A percentile compares a stretch with the other conserved stretches of the same genome.
These are phyloP conservation scores for Liparis tanakae DNA, from an alignment of 2,797 vertebrate species.

Conservation along the genomic window DNA sequence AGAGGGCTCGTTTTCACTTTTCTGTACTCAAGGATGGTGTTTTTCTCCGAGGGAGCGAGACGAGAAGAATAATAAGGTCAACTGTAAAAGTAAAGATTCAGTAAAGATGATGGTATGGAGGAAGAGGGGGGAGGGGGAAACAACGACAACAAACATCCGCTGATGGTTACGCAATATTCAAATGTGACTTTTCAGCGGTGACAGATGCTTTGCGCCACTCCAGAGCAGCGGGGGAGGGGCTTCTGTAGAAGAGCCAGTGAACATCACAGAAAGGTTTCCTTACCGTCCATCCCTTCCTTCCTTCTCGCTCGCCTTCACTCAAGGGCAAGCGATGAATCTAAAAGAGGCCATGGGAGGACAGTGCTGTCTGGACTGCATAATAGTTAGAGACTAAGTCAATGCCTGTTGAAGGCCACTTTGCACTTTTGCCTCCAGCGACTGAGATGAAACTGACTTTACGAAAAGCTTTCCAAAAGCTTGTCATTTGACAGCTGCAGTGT, in stretches of 20 bases:
- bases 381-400: conserved; percentile 19
- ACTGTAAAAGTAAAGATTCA: not conserved
- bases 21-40: conserved; percentile 10
- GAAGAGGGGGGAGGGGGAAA: too few relatives aligned
- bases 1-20: conserved; percentile 14
- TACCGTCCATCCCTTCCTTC: conserved; percentile 14
- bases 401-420: conserved; percentile 8
- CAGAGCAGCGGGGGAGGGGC: conserved; percentile 54
- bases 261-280: conserved; percentile 48
- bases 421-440: conserved; percentile 20
- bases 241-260: conserved; percentile 75
- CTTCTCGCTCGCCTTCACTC: conserved; percentile 15
- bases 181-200: conserved; percentile 52
- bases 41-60: conserved; percentile 6
- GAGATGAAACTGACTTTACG: conserved; percentile 1
- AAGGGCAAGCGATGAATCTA: conserved; percentile 42
- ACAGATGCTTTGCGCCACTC: conserved; percentile 75
- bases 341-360: conserved; percentile 30
- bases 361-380: conserved; percentile 24
- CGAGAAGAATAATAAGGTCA: not conserved
- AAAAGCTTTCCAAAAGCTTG: conserved; percentile 19
- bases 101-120: conserved; percentile 9
- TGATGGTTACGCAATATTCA: conserved; percentile 64
- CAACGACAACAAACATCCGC: conserved; percentile 22
- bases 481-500: conserved; percentile 24